A percentile compares a stretch with the other conserved stretches of the same genome.
These are phyloP conservation scores for Lepidurus couesii DNA, from an alignment of 1,140 invertebrate genomes.

Conservation along the genomic window DNA sequence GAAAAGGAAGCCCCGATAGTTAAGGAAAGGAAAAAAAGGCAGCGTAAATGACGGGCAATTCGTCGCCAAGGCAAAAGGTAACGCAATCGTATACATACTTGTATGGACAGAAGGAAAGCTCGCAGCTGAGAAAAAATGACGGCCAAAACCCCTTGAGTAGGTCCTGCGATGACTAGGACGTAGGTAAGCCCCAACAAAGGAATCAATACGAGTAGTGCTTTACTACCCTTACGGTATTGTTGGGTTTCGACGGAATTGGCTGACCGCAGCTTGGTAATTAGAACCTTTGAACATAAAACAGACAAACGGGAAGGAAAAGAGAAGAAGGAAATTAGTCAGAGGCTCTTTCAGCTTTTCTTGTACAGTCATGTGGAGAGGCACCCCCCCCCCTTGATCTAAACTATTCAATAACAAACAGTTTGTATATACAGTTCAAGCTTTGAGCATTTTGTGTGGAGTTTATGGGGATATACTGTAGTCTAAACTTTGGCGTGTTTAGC, in stretches of 20 bases:
- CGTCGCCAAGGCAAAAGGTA: not conserved
- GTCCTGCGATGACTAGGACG: slow-evolving; percentile 68
- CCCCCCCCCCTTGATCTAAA: not conserved
- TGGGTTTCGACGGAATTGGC: slow-evolving; percentile 78
- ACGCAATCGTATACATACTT: slow-evolving; percentile 52
- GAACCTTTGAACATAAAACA: slow-evolving; percentile 54
- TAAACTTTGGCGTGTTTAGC: not conserved
- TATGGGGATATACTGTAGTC: not conserved
- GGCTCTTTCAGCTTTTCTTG: not conserved
- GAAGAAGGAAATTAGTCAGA: not conserved
- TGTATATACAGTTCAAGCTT: not conserved
- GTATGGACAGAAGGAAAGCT: slow-evolving; percentile 72
- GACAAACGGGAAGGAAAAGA: slow-evolving; percentile 22
- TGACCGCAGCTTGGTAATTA: slow-evolving; percentile 84
- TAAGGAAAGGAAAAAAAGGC: not conserved
- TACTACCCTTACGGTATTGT: slow-evolving; percentile 81
- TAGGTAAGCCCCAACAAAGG: slow-evolving; percentile 84
- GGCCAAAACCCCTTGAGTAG: slow-evolving; percentile 57
- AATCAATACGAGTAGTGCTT: slow-evolving; percentile 78
- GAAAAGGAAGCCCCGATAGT: slow-evolving; percentile 26
- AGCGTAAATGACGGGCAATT: not conserved
- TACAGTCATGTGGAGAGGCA: too few relatives aligned
- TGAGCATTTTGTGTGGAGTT: not conserved
- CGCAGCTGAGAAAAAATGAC: slow-evolving; percentile 59
- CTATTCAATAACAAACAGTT: not conserved